Evolutionary conservation across 2,113 vertebrate species (phyloP), one percentile per base, ranked within the genome.

Genomic region (Nothocercus nigrocapillus): DNA sequence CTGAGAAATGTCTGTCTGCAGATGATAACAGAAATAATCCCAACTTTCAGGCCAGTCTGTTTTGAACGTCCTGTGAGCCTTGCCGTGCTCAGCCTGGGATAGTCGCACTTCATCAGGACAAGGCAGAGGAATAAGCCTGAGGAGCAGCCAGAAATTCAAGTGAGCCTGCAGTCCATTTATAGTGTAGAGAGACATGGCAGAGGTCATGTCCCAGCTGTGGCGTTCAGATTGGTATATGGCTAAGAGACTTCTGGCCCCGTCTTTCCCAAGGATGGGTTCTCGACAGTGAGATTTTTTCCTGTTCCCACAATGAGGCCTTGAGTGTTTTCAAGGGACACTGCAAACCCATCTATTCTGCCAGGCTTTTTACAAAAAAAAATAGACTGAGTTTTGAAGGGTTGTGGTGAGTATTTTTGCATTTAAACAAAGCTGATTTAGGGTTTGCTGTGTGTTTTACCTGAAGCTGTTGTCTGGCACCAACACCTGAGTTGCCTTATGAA

Each of bases 241-340:
- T 13, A 24, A 69, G 14, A 25, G 42, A 24, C 16, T 54, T 8
- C 36, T 54, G 45, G 20, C n/a, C 0, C 0, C 3, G 12, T 21
- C 8, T 36, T 45, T 75, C 68, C 32, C 70, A 14, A 54, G 56
- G 45, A 8, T 0, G 2, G 13, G 3, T 32, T 58, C 68, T 61
- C 70, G 80, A 45, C 78, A 63, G 81, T 3, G n/a, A 58, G 25
- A 72, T 16, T 13, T 56, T n/a, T 51, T 56, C 44, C 10, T 4
- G 68, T 66, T 9, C 22, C 21, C 40, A 34, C 16, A 70, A 36
- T 21, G 64, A 36, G 42, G n/a, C 7, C 77, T 84, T 51, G 44
- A 42, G 11, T 8, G 9, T 9, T 3, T 47, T 82, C 62, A 58
- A 28, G 13, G 28, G 5, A 14, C 9, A 11, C 22, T 83, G 66